Evolutionary conservation across 2,888 invertebrate species (phyloP), one percentile per base, ranked within the genome.

Genomic region (Stenolophus ochropezus): DNA sequence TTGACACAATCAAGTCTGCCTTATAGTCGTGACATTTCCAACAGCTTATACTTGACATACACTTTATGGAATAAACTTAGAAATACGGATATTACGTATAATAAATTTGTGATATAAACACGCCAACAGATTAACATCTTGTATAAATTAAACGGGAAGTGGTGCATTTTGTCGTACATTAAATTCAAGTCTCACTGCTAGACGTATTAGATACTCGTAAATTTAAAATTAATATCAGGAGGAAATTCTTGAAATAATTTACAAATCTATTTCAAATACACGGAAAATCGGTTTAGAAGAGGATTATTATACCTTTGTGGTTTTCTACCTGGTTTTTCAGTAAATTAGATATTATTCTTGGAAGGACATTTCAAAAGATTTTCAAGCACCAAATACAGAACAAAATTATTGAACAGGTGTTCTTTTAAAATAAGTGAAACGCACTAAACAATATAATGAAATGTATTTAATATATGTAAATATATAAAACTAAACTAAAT

Each of bases 1-100:
- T 69, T 69, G 65, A 61, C 61, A 61, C 25, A 61, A 61, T 23
- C 61, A 25, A 61, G 61, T 25, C 61, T n/a, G 8, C 61, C 25
- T 61, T 61, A 21, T 61, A 25, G 14, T 61, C 61, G 21, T 27
- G 61, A 61, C 61, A 61, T 61, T 61, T 61, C 61, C 25, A 25
- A 23, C 21, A 21, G 21, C 18, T 16, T 53, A 18, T 20, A 20
- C 23, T 14, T n/a, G 21, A 25, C 4, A n/a, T 25, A 14, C n/a
- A 23, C 25, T 14, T n/a, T n/a, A 51, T 51, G 0, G n/a, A 25
- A 61, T 42, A 42, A 42, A 42, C 8, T 8, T 6, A 42, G 33
- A 42, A 42, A 42, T 42, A 42, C 33, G 6, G 3, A 42, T 42
- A 42, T 8, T 42, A 42, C 33, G 8, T 3, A 42, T 8, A 42